phyloP scores from a whole-genome alignment of 2,797 vertebrate species.

The Pseudocheirus occidentalis region DNA sequence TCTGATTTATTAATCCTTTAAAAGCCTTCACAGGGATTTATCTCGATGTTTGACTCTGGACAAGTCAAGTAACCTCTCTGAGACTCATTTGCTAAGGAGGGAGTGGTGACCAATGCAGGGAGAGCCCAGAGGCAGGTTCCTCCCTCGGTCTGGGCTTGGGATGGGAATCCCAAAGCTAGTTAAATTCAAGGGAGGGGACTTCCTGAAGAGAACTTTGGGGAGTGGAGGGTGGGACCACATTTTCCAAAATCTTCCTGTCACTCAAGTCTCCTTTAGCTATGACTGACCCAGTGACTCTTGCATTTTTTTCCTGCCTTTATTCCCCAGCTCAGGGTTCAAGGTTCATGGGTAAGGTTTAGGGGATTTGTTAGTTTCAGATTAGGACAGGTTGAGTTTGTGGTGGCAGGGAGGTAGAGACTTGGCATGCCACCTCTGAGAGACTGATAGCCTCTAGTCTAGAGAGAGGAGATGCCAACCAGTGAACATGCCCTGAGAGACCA shows the following conservation, averaged over 20 bases:
- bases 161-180: neutral
- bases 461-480: neutral
- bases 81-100: neutral
- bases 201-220: accelerated
- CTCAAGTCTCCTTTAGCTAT: neutral
- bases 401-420: neutral
- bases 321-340: neutral
- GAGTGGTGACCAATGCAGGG: neutral
- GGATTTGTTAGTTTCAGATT: neutral
- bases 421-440: neutral
- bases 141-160: neutral
- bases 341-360: neutral
- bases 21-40: neutral
- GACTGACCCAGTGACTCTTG: neutral
- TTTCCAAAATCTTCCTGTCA: neutral
- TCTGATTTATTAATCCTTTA: neutral
- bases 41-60: neutral
- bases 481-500: neutral
- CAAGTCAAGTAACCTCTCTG: neutral
- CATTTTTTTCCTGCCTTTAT: neutral
- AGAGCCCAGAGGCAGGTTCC: neutral
- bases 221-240: neutral
- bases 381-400: neutral
- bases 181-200: neutral
- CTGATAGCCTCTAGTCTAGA: neutral